Evolutionary conservation across 2,888 invertebrate genomes (phyloP).

Genomic region (Amphipyra tragopoginis): DNA sequence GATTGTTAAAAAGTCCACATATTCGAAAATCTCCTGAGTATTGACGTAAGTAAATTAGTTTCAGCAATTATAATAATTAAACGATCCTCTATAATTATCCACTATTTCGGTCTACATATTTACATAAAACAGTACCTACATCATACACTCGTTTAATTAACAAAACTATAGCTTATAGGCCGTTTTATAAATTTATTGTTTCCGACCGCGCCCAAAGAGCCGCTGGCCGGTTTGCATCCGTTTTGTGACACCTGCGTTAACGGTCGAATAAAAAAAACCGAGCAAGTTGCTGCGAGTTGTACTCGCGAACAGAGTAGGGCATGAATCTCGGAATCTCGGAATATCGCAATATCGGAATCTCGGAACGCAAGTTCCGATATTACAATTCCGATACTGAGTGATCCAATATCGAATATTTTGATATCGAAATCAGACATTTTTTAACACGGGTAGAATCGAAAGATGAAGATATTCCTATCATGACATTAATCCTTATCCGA

Average conservation of each 20-base stretch:
- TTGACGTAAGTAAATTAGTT: background rate
- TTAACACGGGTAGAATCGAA: too few species aligned
- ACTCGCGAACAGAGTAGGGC: too few species aligned
- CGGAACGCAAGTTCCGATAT: too few species aligned
- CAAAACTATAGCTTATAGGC: constrained; percentile 49
- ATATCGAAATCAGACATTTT: too few species aligned
- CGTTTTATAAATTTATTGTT: constrained; percentile 68
- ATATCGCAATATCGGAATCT: too few species aligned
- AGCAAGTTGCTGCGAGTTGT: too few species aligned
- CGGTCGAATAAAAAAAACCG: constrained; percentile 37
- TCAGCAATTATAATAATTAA: constrained; percentile 18
- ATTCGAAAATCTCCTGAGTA: constrained; percentile 2
- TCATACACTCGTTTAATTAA: constrained; percentile 56
- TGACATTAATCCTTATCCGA: too few species aligned
- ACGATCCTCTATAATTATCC: constrained; percentile 13
- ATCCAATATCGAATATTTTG: too few species aligned
- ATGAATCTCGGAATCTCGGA: too few species aligned
- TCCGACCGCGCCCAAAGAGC: constrained; percentile 64
- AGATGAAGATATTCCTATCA: too few species aligned
- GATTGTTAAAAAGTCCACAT: background rate
- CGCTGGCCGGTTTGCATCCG: constrained; percentile 64
- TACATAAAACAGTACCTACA: constrained; percentile 28
- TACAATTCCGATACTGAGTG: too few species aligned
- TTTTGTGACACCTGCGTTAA: constrained; percentile 68
- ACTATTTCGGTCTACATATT: constrained; percentile 23